Conservation (phyloP, 1,140 invertebrate genomes). For the Orchestia grillus region DNA sequence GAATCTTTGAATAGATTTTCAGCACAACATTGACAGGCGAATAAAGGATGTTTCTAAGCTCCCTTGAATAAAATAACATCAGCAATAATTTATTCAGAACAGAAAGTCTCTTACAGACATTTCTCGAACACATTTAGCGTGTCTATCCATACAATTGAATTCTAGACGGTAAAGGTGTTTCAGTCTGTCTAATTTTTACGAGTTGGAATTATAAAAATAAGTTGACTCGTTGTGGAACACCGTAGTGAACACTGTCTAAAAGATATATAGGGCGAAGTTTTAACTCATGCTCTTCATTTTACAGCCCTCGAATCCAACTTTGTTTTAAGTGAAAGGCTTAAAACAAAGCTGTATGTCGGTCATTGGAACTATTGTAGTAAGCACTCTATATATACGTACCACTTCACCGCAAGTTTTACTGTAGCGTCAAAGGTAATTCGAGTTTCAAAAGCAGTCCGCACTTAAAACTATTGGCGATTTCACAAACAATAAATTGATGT, state of each 20-base stretch:
- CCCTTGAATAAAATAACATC: background rate
- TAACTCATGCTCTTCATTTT: background rate
- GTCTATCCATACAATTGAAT: background rate
- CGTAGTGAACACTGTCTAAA: background rate
- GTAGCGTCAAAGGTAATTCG: no score
- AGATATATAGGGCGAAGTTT: background rate
- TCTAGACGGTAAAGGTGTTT: background rate
- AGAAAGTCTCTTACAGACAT: background rate
- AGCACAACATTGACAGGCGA: background rate
- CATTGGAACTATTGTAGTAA: no score
- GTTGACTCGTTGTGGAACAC: background rate
- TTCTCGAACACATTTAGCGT: background rate
- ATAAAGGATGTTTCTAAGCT: background rate
- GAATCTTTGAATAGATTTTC: background rate
- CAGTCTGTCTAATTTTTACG: background rate
- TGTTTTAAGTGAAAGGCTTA: background rate
- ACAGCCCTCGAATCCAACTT: background rate
- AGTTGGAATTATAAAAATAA: background rate
- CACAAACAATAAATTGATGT: background rate
- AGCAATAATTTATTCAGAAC: background rate
- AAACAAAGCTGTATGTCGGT: background rate
- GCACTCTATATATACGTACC: background rate
- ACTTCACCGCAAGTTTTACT: background rate
- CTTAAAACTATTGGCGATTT: background rate
- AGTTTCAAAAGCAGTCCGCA: no score